phyloP scores from a whole-genome alignment of 2,888 invertebrate genomes.

The Troides aeacus region DNA sequence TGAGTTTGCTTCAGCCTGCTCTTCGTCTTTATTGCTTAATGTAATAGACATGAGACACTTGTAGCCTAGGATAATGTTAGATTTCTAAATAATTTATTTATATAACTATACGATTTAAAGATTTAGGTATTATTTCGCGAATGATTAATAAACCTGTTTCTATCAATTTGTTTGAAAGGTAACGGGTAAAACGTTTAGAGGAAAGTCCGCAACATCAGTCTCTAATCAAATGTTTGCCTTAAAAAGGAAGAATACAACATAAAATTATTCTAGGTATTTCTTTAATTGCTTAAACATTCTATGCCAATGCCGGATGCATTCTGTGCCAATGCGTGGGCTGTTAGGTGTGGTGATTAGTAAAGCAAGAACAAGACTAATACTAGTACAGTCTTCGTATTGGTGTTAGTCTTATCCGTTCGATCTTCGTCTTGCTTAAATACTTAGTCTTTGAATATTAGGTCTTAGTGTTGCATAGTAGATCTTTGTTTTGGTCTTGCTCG shows the following conservation, averaged over 20 bases:
- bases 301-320: not conserved
- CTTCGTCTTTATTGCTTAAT: too few relatives aligned
- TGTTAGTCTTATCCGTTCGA: too few relatives aligned
- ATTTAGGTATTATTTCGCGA: not conserved
- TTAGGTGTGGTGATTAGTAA: too few relatives aligned
- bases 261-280: conserved; percentile 9
- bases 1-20: too few relatives aligned
- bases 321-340: not conserved
- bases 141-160: not conserved
- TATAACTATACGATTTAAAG: not conserved
- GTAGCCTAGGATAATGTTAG: too few relatives aligned
- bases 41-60: too few relatives aligned
- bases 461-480: too few relatives aligned
- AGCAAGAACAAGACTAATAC: too few relatives aligned
- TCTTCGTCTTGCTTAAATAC: too few relatives aligned
- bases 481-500: too few relatives aligned
- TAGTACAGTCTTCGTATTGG: too few relatives aligned
- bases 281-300: conserved; percentile 19
- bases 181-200: not conserved
- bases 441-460: too few relatives aligned
- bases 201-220: conserved; percentile 6
- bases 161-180: not conserved
- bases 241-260: conserved; percentile 8
- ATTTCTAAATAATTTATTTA: not conserved
- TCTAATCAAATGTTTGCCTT: conserved; percentile 3